Percentiles rank a stretch among this genome's conserved stretches.
Conservation (phyloP, 2,888 invertebrate genomes). For the Corythucha ciliata region DNA sequence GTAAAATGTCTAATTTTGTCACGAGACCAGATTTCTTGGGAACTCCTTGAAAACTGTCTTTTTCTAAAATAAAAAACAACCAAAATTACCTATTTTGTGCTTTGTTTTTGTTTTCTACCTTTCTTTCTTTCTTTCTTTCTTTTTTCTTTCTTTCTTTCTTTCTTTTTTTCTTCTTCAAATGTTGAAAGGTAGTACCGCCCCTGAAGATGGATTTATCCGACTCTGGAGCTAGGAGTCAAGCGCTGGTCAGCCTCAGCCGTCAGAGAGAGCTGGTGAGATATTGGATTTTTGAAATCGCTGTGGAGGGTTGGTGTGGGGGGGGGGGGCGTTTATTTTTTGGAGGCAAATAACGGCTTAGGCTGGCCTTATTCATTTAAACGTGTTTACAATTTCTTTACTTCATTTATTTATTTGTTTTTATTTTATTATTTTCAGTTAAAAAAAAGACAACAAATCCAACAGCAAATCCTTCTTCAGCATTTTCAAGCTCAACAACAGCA, state of each 20-base stretch:
- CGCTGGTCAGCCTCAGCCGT: conserved; percentile 20
- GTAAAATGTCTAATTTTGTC: too few relatives aligned
- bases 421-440: conserved; percentile 60
- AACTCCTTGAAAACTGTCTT: too few relatives aligned
- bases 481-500: conserved; percentile 88
- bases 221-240: conserved; percentile 15
- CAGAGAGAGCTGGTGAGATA: conserved; percentile 22
- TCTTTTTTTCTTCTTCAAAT: conserved; percentile 2
- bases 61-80: too few relatives aligned
- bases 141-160: background rate
- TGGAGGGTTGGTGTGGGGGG: too few relatives aligned
- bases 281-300: too few relatives aligned
- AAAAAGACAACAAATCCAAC: conserved; percentile 87
- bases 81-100: background rate
- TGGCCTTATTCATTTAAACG: background rate
- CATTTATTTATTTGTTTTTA: background rate
- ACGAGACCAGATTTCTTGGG: too few relatives aligned
- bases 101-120: background rate
- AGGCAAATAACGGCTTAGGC: too few relatives aligned
- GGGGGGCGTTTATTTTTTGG: too few relatives aligned
- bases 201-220: conserved; percentile 21
- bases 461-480: conserved; percentile 80
- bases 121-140: background rate
- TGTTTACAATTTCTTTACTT: background rate
- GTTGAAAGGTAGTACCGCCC: conserved; percentile 17